Evolutionary conservation across 2,113 vertebrate species (phyloP).

Genomic region (Acinonyx jubatus): DNA sequence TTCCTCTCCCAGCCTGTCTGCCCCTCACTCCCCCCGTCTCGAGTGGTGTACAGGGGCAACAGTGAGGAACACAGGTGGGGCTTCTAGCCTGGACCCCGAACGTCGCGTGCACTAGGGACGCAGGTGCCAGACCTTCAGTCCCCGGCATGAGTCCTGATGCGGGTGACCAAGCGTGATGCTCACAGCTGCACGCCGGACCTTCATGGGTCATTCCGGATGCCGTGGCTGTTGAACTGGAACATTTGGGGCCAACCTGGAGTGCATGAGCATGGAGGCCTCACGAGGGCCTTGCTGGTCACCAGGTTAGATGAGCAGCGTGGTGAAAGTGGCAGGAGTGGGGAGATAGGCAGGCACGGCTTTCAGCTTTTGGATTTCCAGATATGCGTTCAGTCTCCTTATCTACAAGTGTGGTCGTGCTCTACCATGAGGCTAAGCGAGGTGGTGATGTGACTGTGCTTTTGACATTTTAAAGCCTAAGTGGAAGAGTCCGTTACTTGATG

Average conservation of each 20-base stretch:
- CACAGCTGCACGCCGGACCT: not conserved
- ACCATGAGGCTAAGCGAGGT: too few relatives aligned
- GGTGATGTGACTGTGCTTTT: not conserved
- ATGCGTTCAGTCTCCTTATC: too few relatives aligned
- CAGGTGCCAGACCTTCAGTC: accelerated
- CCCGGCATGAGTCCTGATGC: not conserved
- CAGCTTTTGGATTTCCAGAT: not conserved
- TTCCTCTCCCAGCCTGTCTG: not conserved
- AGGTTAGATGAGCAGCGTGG: not conserved
- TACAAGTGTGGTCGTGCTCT: not conserved
- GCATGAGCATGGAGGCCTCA: accelerated
- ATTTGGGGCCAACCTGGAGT: not conserved
- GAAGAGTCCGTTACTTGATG: not conserved
- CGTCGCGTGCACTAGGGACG: too few relatives aligned
- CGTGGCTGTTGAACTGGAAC: not conserved
- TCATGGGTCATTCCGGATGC: too few relatives aligned
- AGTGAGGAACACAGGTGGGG: not conserved
- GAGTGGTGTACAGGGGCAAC: not conserved
- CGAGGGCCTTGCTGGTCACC: not conserved
- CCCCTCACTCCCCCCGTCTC: not conserved
- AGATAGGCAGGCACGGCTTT: not conserved
- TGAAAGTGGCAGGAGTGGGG: accelerated
- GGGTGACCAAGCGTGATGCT: too few relatives aligned
- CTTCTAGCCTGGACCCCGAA: not conserved
- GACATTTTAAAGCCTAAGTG: not conserved